Evolutionary conservation across 2,888 invertebrate species (phyloP), one percentile per base, ranked within the genome.

Genomic region (Caenorhabditis angaria): DNA sequence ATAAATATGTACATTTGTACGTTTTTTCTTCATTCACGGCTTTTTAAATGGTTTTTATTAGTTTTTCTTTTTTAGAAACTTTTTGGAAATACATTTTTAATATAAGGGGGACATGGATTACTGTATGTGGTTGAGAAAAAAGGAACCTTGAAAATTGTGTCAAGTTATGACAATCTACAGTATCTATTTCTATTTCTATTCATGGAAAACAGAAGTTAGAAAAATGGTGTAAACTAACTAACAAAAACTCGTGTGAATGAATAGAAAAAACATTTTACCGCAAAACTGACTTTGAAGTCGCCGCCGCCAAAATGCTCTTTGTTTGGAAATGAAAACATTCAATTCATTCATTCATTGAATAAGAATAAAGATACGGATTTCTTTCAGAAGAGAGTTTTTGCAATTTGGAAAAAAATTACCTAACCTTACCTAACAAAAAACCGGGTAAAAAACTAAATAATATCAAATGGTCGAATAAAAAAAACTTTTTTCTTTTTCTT

Each of bases 11-110:
- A 14, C 18, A 41, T 41, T 41, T 14, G 41, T 41, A 41, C 41
- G 18, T 18, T 41, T 41, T 41, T 14, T 12, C 10, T 32, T 8
- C 32, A 32, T 41, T 18, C 41, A 41, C 41, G 41, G 41, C 41
- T 41, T 41, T 41, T 41, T 41, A 41, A 41, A 41, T 41, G 41
- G 41, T 41, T 41, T 41, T 41, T 41, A 41, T 41, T 41, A 41
- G 41, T 41, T 41, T 41, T 41, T 12, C 41, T 14, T 41, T 41
- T 6, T 41, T 14, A 41, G 18, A 41, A 41, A 41, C 41, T 18
- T 41, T 32, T 32, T 32, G 32, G 12, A 12, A 32, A 5, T 8
- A 32, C 5, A 32, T 32, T 32, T 32, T 12, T 5, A 8, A 12
- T 32, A 32, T 12, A 32, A 32, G 32, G 32, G 32, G 32, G n/a